A percentile compares a stretch with the other conserved stretches of the same genome.
These are phyloP conservation scores for Aleadryas rufinucha DNA, from an alignment of 2,113 vertebrate species.

Conservation along the genomic window DNA sequence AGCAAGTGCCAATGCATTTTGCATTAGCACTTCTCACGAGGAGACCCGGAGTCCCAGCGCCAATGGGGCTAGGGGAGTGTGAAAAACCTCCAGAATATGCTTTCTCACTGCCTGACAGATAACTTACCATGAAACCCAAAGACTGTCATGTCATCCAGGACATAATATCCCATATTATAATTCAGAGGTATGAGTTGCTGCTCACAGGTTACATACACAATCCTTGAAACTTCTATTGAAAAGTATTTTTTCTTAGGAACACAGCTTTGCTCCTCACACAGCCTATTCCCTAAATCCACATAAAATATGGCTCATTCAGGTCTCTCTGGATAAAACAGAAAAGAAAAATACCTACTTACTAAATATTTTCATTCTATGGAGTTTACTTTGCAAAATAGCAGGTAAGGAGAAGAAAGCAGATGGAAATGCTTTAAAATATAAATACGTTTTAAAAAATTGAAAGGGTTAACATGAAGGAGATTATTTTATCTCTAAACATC, in stretches of 20 bases:
- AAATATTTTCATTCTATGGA: not conserved
- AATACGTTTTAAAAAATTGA: not conserved
- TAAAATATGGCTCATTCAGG: not conserved
- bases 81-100: slow-evolving; percentile 37
- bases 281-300: not conserved
- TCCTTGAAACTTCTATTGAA: not conserved
- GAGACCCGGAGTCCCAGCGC: not conserved
- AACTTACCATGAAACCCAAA: not conserved
- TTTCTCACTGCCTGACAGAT: not conserved
- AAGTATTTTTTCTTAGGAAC: not conserved
- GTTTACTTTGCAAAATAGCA: not conserved
- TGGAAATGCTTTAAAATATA: not conserved
- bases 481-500: not conserved
- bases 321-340: not conserved
- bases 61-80: not conserved
- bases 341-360: not conserved
- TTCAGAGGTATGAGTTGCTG: not conserved
- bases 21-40: slow-evolving; percentile 33
- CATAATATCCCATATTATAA: not conserved
- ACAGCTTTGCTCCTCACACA: not conserved
- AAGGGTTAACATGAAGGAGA: not conserved
- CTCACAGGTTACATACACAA: not conserved
- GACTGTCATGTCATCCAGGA: not conserved
- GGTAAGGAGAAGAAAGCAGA: not conserved
- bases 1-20: slow-evolving; percentile 59